Conservation (phyloP, 2,888 invertebrate genomes). For the Odontomyia ornata region DNA sequence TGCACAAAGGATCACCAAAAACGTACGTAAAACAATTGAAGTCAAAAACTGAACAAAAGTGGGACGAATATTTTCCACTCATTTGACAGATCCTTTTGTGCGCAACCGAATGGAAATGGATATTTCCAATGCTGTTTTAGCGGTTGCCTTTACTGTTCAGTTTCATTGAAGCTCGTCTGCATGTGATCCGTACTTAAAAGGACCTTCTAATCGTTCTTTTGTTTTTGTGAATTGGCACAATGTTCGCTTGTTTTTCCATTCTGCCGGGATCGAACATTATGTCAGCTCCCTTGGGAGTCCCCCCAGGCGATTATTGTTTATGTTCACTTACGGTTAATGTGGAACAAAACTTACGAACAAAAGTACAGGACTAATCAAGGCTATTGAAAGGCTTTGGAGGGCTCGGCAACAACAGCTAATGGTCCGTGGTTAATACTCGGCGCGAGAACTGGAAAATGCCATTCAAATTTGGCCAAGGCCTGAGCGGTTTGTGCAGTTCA, state of each 20-base stretch:
- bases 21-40: slow-evolving; percentile 35
- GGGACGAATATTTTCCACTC: slow-evolving; percentile 48
- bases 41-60: slow-evolving; percentile 48
- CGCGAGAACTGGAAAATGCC: slow-evolving; percentile 48
- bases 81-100: slow-evolving; percentile 47
- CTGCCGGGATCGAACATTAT: slow-evolving; percentile 4
- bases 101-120: not conserved
- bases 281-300: slow-evolving; percentile 25
- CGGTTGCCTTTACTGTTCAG: slow-evolving; percentile 9
- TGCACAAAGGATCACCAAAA: slow-evolving; percentile 18
- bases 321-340: slow-evolving; percentile 32
- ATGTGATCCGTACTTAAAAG: not conserved
- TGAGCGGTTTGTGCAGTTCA: slow-evolving; percentile 15
- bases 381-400: not conserved
- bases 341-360: not conserved
- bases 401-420: slow-evolving; percentile 2
- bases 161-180: not conserved
- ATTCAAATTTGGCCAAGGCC: slow-evolving; percentile 24
- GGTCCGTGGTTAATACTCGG: slow-evolving; percentile 31
- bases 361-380: slow-evolving; percentile 34
- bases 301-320: slow-evolving; percentile 39
- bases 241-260: slow-evolving; percentile 23
- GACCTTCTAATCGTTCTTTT: slow-evolving; percentile 26
- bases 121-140: slow-evolving; percentile 34
- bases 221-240: slow-evolving; percentile 38